Base-by-base conservation (phyloP, 2,113 vertebrate genomes). In the Sebastes schlegelii region DNA sequence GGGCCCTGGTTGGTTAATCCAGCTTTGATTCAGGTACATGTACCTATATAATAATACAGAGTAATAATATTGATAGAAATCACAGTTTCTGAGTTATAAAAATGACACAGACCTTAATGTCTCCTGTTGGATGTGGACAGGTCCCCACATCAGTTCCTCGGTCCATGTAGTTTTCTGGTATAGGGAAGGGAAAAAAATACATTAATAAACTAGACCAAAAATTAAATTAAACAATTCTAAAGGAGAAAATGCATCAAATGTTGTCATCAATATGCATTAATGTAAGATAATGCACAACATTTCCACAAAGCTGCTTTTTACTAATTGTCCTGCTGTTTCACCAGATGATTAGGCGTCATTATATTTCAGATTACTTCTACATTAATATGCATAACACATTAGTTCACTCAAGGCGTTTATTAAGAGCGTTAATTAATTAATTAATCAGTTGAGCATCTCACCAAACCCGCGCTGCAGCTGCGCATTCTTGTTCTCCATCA, bases 401-500 rank as follows among this genome's bases (percentile, higher is more conserved):
- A 4, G 83, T 67, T 26, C 1, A n/a, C 13, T 4, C 0, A 5
- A 71, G 23, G 43, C 46, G 49, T 70, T 8, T 40, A 45, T 61
- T 13, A 55, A 6, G 8, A 19, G 19, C 48, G 51, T 11, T 17
- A 0, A 75, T 16, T 11, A 34, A 57, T 11, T 17, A 0, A 75
- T 16, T 11, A 34, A 34, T 19, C 42, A 12, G 6, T 1, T 1
- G 49, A 48, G 16, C 57, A 1, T 81, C 90, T 93, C 23, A 93
- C 94, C 92, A 1, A 91, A 84, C 3, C 87, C 88, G 1, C 89
- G 88, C 70, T 91, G 93, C 82, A 91, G 82, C 80, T 91, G 91
- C 8, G 86, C 82, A 2, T 70, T 87, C 64, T 90, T 89, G 48
- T 55, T 90, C 86, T 95, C 93, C 88, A 86, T 61, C 88, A 86